These are phyloP conservation scores for Ganaspis brasiliensis DNA, from an alignment of 2,888 invertebrate genomes.

Conservation along the genomic window DNA sequence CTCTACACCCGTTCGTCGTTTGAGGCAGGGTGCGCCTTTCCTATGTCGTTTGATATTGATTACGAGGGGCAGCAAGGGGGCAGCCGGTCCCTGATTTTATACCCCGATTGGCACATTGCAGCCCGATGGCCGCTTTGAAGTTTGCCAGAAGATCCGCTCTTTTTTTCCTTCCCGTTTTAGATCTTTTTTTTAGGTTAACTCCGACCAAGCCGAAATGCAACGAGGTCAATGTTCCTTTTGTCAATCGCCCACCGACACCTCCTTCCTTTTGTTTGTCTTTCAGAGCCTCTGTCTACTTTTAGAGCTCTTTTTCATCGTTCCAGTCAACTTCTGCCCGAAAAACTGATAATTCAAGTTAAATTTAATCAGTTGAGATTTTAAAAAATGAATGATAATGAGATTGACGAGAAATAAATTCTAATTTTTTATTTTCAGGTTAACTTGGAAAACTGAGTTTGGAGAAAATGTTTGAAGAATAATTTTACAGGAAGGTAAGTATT, in stretches of 20 bases:
- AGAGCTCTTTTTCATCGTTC: not conserved
- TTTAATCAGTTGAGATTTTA: too few species aligned
- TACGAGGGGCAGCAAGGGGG: slow-evolving; percentile 54
- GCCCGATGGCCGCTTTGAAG: slow-evolving; percentile 75
- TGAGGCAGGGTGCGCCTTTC: slow-evolving; percentile 58
- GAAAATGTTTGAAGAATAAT: too few species aligned
- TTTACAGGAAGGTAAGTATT: too few species aligned
- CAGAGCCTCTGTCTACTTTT: not conserved
- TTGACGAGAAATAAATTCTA: too few species aligned
- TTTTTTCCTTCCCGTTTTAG: slow-evolving; percentile 60
- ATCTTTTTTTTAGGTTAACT: slow-evolving; percentile 53
- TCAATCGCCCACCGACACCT: slow-evolving; percentile 10
- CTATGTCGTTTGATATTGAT: slow-evolving; percentile 76
- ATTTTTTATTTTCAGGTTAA: too few species aligned
- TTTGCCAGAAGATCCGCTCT: slow-evolving; percentile 64
- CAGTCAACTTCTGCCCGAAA: not conserved
- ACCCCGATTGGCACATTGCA: slow-evolving; percentile 75
- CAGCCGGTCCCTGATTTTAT: slow-evolving; percentile 73
- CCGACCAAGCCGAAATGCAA: slow-evolving; percentile 37
- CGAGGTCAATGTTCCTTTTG: slow-evolving; percentile 38
- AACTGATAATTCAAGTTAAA: too few species aligned
- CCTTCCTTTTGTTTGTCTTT: slow-evolving; percentile 2
- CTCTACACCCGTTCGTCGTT: slow-evolving; percentile 3
- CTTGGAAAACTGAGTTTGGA: too few species aligned
- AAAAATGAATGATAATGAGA: too few species aligned